These are phyloP conservation scores for Acyrthosiphon pisum DNA, from an alignment of 1,140 invertebrate species.

Conservation along the genomic window DNA sequence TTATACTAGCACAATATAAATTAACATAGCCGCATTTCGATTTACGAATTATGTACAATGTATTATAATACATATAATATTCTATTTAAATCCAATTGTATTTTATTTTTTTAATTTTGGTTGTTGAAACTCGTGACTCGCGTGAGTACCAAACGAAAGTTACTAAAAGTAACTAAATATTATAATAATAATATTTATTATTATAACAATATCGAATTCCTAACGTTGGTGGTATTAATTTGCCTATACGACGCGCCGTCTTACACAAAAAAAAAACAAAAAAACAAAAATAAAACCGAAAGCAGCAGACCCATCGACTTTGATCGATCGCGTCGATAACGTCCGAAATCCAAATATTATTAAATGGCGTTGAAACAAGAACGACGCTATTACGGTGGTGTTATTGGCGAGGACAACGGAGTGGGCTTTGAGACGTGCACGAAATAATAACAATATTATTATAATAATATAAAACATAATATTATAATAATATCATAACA, in stretches of 20 bases:
- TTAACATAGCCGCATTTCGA: background rate
- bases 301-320: background rate
- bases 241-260: background rate
- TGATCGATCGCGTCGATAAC: background rate
- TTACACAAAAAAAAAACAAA: background rate
- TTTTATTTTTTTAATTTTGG: background rate
- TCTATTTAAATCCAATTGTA: background rate
- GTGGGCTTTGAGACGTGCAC: background rate
- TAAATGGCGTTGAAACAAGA: background rate
- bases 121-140: background rate
- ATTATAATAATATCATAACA: background rate
- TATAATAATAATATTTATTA: background rate
- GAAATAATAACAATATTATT: slow-evolving; percentile 8
- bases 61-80: background rate
- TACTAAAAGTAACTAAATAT: background rate
- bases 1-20: background rate
- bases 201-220: background rate
- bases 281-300: background rate
- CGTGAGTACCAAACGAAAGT: too few species aligned
- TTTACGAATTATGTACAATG: background rate
- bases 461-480: background rate
- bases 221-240: background rate
- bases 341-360: background rate
- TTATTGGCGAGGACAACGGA: background rate
- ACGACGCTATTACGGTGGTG: background rate